Evolutionary conservation across 2,888 invertebrate species (phyloP), one percentile per base, ranked within the genome.

Genomic region (Campoplex capitator): DNA sequence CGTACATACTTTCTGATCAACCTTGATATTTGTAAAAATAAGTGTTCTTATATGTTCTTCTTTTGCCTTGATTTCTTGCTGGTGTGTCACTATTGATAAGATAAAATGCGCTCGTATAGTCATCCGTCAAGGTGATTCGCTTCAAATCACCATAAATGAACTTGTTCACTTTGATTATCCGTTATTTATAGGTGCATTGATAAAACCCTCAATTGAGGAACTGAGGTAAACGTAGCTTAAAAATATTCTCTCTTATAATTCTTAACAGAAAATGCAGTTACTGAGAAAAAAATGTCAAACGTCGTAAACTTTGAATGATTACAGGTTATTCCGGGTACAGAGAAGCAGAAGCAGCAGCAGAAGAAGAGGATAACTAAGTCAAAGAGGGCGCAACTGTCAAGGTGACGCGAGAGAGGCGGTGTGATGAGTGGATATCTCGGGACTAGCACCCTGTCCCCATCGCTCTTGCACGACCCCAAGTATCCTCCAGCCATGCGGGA

Each of bases 401-500:
- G 84, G 81, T 81, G 84, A 84, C 84, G 81, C 58, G 81, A 82
- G 77, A 81, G 88, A 89, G 87, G 90, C 93, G 89, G 92, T 94
- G 94, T 94, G 91, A 94, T 94, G 94, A 94, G 92, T 91, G 93
- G 92, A 92, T 94, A 94, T 89, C 92, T 93, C 92, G 92, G 93
- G 90, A 92, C 91, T 88, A 93, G 94, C 95, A 94, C 95, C 95
- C 92, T 93, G 95, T 92, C 94, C 95, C 92, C 94, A 93, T 88
- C 93, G 89, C 91, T 91, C 90, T 91, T 93, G 89, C 93, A 92
- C 92, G 92, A 93, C 90, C 93, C 93, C 85, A 93, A 93, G 89
- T 94, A 93, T 90, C 93, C 93, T 87, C 93, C 96, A 96, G 97
- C 96, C 94, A 97, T 97, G 97, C 96, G 98, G 96, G 98, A 98